Evolutionary conservation across 92 coral and sea anemone genomes (phyloP).

Genomic region (Nematostella vectensis): DNA sequence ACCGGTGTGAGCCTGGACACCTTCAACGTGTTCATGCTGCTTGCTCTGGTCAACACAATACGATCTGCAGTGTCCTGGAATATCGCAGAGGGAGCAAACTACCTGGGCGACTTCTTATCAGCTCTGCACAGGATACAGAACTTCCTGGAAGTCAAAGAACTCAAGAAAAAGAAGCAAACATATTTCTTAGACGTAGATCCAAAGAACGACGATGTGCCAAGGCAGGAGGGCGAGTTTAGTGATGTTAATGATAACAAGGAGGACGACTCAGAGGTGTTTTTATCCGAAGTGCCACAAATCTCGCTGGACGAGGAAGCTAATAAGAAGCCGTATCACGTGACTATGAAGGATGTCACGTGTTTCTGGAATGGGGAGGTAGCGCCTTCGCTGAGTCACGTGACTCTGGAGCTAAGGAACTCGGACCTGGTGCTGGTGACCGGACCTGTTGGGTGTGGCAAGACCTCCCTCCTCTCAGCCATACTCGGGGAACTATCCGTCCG

Average conservation of each 20-base stretch:
- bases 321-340: constrained; percentile 2
- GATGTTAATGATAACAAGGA: not conserved
- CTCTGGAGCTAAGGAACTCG: constrained; percentile 14
- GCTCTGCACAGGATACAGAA: constrained; percentile 36
- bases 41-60: constrained; percentile 29
- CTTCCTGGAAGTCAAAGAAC: constrained; percentile 27
- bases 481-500: constrained; percentile 19
- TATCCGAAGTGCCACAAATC: not conserved
- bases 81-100: constrained; percentile 25
- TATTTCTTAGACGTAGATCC: not conserved
- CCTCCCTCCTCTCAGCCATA: constrained; percentile 23
- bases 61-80: constrained; percentile 34
- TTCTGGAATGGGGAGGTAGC: constrained; percentile 24
- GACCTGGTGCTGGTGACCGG: constrained; percentile 29
- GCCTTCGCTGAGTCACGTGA: constrained; percentile 18
- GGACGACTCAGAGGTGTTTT: not conserved
- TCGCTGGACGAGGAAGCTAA: not conserved
- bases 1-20: constrained; percentile 31
- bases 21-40: constrained; percentile 43
- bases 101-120: constrained; percentile 34
- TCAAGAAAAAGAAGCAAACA: not conserved
- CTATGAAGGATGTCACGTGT: constrained; percentile 21
- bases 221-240: too few relatives aligned
- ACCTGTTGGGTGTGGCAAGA: constrained; percentile 34
- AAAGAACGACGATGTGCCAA: not conserved